Evolutionary conservation across 1,140 invertebrate genomes (phyloP).

Genomic region (Temnothorax longispinosus): DNA sequence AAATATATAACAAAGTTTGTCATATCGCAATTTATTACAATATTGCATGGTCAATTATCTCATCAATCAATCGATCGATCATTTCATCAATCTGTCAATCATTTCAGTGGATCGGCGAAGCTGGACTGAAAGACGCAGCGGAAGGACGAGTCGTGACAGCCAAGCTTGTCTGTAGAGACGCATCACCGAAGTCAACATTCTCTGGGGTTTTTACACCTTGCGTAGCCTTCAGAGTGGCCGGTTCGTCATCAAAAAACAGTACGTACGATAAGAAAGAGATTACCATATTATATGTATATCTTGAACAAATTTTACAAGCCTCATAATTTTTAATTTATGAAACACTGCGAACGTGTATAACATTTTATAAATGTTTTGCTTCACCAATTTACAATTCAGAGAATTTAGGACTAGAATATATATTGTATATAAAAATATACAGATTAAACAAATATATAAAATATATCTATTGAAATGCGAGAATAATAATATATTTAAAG

Average conservation of each 20-base stretch:
- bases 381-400: neutral
- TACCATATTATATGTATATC: neutral
- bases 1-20: neutral
- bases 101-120: constrained; percentile 93
- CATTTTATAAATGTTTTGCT: neutral
- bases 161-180: constrained; percentile 92
- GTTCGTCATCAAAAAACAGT: constrained; percentile 91
- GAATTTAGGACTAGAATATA: neutral
- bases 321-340: neutral
- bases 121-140: constrained; percentile 89
- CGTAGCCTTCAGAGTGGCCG: constrained; percentile 93
- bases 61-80: neutral
- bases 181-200: constrained; percentile 86
- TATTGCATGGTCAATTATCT: constrained; percentile 71
- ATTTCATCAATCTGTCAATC: constrained; percentile 34
- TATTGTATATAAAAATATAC: neutral
- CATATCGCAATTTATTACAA: neutral
- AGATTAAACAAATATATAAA: neutral
- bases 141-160: constrained; percentile 93
- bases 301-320: neutral
- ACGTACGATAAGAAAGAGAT: constrained; percentile 77
- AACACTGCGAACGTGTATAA: neutral
- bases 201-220: constrained; percentile 92
- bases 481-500: neutral
- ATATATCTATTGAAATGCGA: neutral